Evolutionary conservation across 2,888 invertebrate genomes (phyloP), one percentile per base, ranked within the genome.

Genomic region (Ormyrus rosae): DNA sequence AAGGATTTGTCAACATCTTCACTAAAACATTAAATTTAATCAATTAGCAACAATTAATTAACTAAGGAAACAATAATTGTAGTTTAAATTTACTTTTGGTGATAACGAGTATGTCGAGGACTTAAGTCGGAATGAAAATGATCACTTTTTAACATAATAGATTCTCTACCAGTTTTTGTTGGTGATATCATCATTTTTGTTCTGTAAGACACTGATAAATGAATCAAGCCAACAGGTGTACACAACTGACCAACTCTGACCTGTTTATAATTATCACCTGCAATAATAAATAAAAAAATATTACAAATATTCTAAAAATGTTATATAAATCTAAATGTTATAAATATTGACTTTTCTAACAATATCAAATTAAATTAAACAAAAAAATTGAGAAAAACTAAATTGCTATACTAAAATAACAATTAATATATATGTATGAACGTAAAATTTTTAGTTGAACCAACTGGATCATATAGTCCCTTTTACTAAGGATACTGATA

Each of bases 151-250:
- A 98, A 92, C 95, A 97, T 96, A 56, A 97, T 95, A 6, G 94
- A 93, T 84, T 95, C 94, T 85, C 93, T 93, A 70, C 93, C 93
- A 61, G 93, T 92, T 78, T 95, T 94, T 70, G 96, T 95, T 0
- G 97, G 97, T 19, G 97, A 95, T 85, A 98, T 95, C 3, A 97
- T 95, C 94, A 98, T 95, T 91, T 97, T 96, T 0, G 97, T 98
- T 84, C 98, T 94, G 90, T 97, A 98, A 7, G 95, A 94, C 9
- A 98, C 95, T 46, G 95, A 95, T 88, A 98, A 93, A 78, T 94
- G 93, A 75, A 98, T 92, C 3, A 95, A 96, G 7, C 98, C 98
- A 81, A 96, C 94, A 0, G 97, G 96, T 11, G 97, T 97, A 84
- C 95, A 94, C 7, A 98, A 93, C 87, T 96, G 95, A 10, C 98